Evolutionary conservation across 2,113 vertebrate species (phyloP).

Genomic region (Semicossyphus pulcher): DNA sequence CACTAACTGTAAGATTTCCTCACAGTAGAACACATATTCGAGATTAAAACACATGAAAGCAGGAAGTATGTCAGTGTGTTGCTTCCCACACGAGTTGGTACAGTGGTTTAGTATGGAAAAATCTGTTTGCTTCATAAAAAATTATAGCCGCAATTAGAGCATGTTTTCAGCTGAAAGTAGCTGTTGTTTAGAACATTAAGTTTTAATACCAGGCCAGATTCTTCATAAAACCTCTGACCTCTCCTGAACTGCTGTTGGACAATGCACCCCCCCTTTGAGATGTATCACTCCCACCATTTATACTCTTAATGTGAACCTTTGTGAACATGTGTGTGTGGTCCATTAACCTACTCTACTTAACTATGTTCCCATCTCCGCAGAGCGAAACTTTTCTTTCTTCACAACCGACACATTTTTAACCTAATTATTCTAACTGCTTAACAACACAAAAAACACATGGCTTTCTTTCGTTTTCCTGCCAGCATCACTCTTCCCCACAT

Average conservation of each 20-base stretch:
- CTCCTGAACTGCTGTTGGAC: slow-evolving; percentile 1
- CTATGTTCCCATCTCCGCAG: background rate
- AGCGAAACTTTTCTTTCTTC: slow-evolving; percentile 8
- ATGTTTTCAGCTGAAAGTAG: slow-evolving; percentile 32
- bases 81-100: background rate
- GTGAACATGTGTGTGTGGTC: slow-evolving; percentile 55
- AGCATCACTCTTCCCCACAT: background rate
- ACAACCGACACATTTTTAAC: background rate
- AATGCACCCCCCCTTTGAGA: background rate
- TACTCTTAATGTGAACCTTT: background rate
- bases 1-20: no score
- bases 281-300: no score
- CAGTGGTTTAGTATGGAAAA: slow-evolving; percentile 16
- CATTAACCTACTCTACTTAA: slow-evolving; percentile 18
- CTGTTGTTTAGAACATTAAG: slow-evolving; percentile 13
- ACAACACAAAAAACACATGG: slow-evolving; percentile 9
- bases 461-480: slow-evolving; percentile 13
- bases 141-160: slow-evolving; percentile 29
- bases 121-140: slow-evolving; percentile 24
- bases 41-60: background rate
- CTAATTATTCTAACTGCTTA: background rate
- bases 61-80: background rate
- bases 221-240: slow-evolving; percentile 29
- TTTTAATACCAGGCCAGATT: slow-evolving; percentile 14
- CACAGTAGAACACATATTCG: no score